These are phyloP conservation scores for Acanthornis magna DNA, from an alignment of 2,797 vertebrate species.

Conservation along the genomic window DNA sequence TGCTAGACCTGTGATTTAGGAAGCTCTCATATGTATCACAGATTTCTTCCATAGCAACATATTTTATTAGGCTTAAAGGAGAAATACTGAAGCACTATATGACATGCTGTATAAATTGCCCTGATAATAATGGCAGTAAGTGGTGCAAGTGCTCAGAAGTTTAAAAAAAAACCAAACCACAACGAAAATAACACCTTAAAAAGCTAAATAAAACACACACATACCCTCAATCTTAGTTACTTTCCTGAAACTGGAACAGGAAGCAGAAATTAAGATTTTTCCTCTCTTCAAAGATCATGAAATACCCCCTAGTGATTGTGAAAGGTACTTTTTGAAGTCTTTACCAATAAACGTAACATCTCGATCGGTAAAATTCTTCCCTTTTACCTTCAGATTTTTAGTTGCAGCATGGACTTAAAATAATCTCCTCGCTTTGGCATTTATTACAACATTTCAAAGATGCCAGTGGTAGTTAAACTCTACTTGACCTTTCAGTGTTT, in stretches of 20 bases:
- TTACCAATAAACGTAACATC: not conserved
- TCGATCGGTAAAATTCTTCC: not conserved
- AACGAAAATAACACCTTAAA: not conserved
- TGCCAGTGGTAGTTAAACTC: constrained; percentile 75
- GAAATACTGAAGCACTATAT: not conserved
- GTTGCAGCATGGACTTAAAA: constrained; percentile 30
- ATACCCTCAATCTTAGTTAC: not conserved
- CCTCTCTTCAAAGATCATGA: not conserved
- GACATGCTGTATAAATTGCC: not conserved
- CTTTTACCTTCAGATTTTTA: constrained; percentile 4
- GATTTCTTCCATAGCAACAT: constrained; percentile 12
- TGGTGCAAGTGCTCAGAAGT: not conserved
- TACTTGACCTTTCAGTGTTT: constrained; percentile 67
- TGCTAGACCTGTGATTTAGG: constrained; percentile 41
- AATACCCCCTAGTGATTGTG: not conserved
- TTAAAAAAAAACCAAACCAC: not conserved
- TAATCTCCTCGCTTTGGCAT: constrained; percentile 57
- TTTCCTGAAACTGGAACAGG: not conserved
- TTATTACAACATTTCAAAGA: constrained; percentile 68
- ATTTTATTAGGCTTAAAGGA: constrained; percentile 42
- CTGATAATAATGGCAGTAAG: not conserved
- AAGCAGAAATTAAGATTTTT: not conserved
- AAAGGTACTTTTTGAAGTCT: not conserved
- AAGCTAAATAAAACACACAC: not conserved
- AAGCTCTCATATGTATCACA: constrained; percentile 9